Conservation (phyloP, 1,140 invertebrate species). For the Trypoxylus dichotomus region DNA sequence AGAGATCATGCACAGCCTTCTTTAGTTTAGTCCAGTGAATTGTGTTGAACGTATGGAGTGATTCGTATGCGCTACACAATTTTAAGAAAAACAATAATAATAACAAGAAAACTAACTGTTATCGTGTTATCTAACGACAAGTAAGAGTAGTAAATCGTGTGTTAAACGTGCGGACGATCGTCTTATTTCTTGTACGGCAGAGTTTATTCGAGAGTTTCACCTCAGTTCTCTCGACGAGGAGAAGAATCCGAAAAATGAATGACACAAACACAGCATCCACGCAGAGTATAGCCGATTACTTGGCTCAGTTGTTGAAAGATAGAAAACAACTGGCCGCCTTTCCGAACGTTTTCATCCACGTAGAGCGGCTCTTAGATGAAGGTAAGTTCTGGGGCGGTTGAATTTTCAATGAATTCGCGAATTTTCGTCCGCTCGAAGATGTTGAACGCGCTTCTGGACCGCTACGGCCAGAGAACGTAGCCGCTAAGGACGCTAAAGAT, state of each 20-base stretch:
- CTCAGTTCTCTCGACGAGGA: background rate
- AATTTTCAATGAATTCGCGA: background rate
- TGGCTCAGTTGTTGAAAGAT: constrained; percentile 99
- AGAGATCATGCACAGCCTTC: background rate
- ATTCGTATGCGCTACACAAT: constrained; percentile 17
- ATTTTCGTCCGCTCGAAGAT: background rate
- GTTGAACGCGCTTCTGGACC: background rate
- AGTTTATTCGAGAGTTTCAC: background rate
- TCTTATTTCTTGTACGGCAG: too few species aligned
- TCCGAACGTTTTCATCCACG: constrained; percentile 99
- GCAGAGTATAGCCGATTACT: constrained; percentile 97
- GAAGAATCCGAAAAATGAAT: constrained; percentile 55
- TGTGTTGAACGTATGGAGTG: constrained; percentile 13
- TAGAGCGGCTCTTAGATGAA: constrained; percentile 98
- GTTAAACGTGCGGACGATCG: background rate
- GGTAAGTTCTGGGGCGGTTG: constrained; percentile 67
- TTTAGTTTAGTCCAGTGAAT: constrained; percentile 6
- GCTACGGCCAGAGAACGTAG: background rate
- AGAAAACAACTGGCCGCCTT: constrained; percentile 99
- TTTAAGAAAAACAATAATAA: background rate
- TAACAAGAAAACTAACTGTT: background rate
- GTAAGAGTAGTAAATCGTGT: background rate
- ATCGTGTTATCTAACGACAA: background rate
- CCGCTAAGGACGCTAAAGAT: constrained; percentile 13
- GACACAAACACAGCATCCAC: constrained; percentile 73